phyloP scores from a whole-genome alignment of 2,113 vertebrate genomes.

The Fulmarus glacialis region DNA sequence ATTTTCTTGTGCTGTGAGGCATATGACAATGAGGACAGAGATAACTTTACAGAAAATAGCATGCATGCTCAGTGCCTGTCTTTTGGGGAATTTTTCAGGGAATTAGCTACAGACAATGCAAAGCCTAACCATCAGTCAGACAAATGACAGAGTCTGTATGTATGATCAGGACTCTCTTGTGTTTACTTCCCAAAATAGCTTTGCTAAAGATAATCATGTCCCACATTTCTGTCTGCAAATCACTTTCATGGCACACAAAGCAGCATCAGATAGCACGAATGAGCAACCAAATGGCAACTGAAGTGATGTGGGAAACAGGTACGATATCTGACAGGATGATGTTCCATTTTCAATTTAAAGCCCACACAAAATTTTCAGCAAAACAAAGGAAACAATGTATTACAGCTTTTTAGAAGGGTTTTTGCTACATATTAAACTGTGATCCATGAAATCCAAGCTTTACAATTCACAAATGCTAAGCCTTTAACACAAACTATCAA shows the following conservation, averaged over 20 bases:
- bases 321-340: background rate
- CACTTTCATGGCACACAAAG: background rate
- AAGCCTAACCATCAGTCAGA: background rate
- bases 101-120: slow-evolving; percentile 38
- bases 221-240: background rate
- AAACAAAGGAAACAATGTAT: background rate
- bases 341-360: background rate
- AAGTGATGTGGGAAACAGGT: background rate
- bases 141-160: background rate
- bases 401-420: background rate
- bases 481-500: background rate
- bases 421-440: background rate
- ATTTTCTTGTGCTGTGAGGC: background rate
- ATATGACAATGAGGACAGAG: background rate
- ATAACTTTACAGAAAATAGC: background rate
- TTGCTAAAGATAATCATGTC: background rate
- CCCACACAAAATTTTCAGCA: background rate
- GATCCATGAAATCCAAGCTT: slow-evolving; percentile 18
- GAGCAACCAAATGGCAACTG: background rate
- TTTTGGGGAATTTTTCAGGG: slow-evolving; percentile 14
- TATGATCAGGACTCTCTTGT: background rate
- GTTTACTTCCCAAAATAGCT: slow-evolving; percentile 35
- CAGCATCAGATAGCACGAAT: background rate
- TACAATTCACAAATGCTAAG: background rate
- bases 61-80: background rate